These are phyloP conservation scores for Orthonychiurus folsomi DNA, from an alignment of 2,888 invertebrate species.

Conservation along the genomic window DNA sequence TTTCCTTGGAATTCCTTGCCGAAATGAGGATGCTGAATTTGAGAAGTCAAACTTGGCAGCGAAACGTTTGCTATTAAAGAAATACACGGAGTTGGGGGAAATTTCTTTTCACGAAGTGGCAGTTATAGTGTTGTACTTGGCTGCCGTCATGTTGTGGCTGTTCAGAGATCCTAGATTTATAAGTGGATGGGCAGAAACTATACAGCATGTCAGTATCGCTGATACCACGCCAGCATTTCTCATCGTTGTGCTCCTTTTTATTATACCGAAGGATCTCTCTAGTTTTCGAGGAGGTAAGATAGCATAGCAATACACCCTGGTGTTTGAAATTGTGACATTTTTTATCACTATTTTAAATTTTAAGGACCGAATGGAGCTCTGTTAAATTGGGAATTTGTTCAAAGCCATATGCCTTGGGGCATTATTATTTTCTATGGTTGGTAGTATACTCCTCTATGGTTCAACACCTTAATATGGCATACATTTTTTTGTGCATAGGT, in stretches of 20 bases:
- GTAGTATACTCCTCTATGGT: too few relatives aligned
- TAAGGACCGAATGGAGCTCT: too few relatives aligned
- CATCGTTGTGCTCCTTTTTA: conserved; percentile 70
- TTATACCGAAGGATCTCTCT: conserved; percentile 70
- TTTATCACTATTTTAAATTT: too few relatives aligned
- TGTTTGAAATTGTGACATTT: too few relatives aligned
- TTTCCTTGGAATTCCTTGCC: conserved; percentile 19
- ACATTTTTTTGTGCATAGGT: too few relatives aligned
- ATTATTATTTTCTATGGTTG: too few relatives aligned
- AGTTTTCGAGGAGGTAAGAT: conserved; percentile 55
- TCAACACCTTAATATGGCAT: too few relatives aligned
- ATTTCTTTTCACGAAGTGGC: conserved; percentile 65
- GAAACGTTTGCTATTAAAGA: conserved; percentile 55
- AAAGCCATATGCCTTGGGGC: conserved; percentile 79
- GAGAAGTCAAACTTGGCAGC: too few relatives aligned
- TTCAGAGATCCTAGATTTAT: conserved; percentile 80
- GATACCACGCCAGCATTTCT: conserved; percentile 57
- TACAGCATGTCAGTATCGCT: too few relatives aligned
- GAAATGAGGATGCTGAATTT: too few relatives aligned
- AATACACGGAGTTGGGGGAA: conserved; percentile 67
- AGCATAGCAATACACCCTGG: too few relatives aligned
- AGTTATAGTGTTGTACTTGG: conserved; percentile 63
- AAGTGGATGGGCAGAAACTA: conserved; percentile 69
- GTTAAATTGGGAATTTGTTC: conserved; percentile 63
- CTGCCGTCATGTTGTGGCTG: conserved; percentile 76